phyloP scores from a whole-genome alignment of 2,888 invertebrate species.

The Bursaphelenchus okinawaensis region DNA sequence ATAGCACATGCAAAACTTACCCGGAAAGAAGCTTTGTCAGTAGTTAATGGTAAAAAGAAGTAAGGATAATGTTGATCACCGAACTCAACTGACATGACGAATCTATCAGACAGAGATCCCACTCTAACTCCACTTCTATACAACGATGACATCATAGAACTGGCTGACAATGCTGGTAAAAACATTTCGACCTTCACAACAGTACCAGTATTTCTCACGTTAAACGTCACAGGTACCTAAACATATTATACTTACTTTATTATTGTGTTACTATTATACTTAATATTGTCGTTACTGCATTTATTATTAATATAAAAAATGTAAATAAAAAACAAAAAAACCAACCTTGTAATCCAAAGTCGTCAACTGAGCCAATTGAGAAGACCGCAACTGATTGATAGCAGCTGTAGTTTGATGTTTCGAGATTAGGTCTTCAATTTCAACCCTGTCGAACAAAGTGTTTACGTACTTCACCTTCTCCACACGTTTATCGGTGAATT shows the following conservation, averaged over 20 bases:
- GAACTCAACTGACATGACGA: background rate
- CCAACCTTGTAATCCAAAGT: background rate
- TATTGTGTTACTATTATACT: no score
- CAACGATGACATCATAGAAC: background rate
- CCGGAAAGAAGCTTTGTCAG: background rate
- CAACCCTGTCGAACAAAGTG: background rate
- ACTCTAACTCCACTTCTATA: conserved; percentile 5
- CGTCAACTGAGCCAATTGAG: background rate
- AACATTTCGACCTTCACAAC: background rate
- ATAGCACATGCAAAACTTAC: no score
- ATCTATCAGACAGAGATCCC: conserved; percentile 11
- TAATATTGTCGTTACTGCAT: no score
- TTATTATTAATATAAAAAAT: no score
- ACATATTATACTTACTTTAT: background rate
- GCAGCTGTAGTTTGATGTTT: background rate
- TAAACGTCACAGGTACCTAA: conserved; percentile 1
- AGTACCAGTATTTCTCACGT: background rate
- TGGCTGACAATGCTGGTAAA: background rate
- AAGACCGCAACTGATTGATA: background rate
- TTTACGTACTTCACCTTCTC: background rate
- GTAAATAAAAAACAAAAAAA: background rate
- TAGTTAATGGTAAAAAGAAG: conserved; percentile 5
- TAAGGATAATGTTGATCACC: conserved; percentile 5
- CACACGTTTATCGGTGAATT: no score
- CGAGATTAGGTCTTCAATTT: background rate